A percentile compares a stretch with the other conserved stretches of the same genome.
Conservation (phyloP, 2,888 invertebrate genomes). For the Oscheius onirici region DNA sequence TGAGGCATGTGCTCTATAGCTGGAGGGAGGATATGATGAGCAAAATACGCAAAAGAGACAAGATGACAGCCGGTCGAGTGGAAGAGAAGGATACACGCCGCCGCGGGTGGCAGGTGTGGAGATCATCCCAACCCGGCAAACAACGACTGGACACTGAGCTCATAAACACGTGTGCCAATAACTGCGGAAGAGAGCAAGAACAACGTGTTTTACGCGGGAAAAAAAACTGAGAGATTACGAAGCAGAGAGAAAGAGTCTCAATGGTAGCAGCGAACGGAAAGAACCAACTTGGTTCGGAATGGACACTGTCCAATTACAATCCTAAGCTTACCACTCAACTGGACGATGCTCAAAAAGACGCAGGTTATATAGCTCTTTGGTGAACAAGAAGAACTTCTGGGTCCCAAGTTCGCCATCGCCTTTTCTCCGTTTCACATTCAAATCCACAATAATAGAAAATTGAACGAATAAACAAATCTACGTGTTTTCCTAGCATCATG, state of each 20-base stretch:
- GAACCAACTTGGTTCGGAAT: too few species aligned
- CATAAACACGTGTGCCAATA: constrained; percentile 18
- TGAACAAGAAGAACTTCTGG: too few species aligned
- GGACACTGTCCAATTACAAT: too few species aligned
- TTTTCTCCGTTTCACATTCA: too few species aligned
- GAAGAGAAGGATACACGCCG: not conserved
- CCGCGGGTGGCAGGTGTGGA: not conserved
- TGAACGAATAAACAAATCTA: too few species aligned
- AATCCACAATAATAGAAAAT: too few species aligned
- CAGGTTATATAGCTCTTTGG: too few species aligned
- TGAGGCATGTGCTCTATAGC: not conserved
- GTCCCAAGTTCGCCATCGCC: too few species aligned
- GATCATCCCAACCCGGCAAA: constrained; percentile 1
- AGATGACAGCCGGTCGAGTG: not conserved
- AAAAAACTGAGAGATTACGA: not conserved
- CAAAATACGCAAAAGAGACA: constrained; percentile 3
- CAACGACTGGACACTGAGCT: constrained; percentile 24
- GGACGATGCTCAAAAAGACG: too few species aligned
- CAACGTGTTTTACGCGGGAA: not conserved
- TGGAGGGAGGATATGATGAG: constrained; percentile 23
- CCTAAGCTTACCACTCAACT: too few species aligned
- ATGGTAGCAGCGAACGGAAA: not conserved
- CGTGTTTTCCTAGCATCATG: too few species aligned
- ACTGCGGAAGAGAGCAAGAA: constrained; percentile 9
- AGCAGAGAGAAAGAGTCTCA: not conserved